phyloP scores from a whole-genome alignment of 2,888 invertebrate species.

The Parnassius smintheus region DNA sequence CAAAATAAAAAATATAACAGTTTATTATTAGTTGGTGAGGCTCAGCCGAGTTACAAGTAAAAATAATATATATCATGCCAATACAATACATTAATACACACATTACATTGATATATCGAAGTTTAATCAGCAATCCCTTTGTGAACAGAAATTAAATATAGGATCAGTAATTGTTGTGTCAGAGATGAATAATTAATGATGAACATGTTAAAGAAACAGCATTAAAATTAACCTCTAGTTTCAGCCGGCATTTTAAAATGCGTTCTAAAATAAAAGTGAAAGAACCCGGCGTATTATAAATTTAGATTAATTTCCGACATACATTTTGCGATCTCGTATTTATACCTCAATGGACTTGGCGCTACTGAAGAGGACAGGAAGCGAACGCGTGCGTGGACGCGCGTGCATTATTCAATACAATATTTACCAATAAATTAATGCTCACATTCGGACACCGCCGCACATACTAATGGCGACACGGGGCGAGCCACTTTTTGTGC shows the following conservation, averaged over 20 bases:
- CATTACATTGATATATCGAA: slow-evolving; percentile 26
- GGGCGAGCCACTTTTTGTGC: slow-evolving; percentile 66
- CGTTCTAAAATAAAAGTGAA: slow-evolving; percentile 21
- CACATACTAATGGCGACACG: slow-evolving; percentile 79
- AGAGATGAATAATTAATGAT: slow-evolving; percentile 25
- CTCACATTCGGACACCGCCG: slow-evolving; percentile 66
- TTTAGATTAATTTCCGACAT: slow-evolving; percentile 26
- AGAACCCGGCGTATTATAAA: slow-evolving; percentile 20
- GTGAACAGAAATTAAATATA: slow-evolving; percentile 17
- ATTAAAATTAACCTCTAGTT: background rate
- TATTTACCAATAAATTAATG: slow-evolving; percentile 77
- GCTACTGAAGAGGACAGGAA: slow-evolving; percentile 47
- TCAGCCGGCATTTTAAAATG: slow-evolving; percentile 6
- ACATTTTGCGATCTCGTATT: slow-evolving; percentile 21
- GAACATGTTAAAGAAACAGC: slow-evolving; percentile 10
- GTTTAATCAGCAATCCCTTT: slow-evolving; percentile 22
- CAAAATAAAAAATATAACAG: slow-evolving; percentile 8
- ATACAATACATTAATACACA: slow-evolving; percentile 23
- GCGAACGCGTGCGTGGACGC: slow-evolving; percentile 62
- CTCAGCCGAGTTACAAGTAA: slow-evolving; percentile 2
- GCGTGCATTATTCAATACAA: slow-evolving; percentile 71
- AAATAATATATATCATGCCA: slow-evolving; percentile 14
- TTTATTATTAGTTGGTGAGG: slow-evolving; percentile 1
- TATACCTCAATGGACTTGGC: slow-evolving; percentile 14
- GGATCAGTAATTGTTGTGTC: slow-evolving; percentile 25